Evolutionary conservation across 2,113 vertebrate species (phyloP), one percentile per base, ranked within the genome.

Genomic region (Harpagus bidentatus): DNA sequence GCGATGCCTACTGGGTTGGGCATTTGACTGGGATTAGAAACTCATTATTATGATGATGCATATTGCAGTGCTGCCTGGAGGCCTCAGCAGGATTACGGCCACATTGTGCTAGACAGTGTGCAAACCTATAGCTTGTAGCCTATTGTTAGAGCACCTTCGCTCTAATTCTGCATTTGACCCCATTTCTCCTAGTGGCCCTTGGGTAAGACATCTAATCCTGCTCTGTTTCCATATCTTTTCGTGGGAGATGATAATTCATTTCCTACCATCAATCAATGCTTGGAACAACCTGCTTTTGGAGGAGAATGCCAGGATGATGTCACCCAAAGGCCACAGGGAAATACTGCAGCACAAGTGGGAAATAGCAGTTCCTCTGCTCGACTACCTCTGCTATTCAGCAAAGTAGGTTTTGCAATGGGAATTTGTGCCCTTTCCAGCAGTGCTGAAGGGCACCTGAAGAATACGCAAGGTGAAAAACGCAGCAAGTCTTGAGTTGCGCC

Each of bases 1-100:
- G 91, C 18, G 0, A 42, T 92, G 70, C 84, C 94, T 89, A 69
- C 88, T 95, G 91, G 96, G 95, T 76, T 97, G 94, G 94, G 95
- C 81, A 72, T 91, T 92, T 85, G 80, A 80, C 45, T 91, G 26
- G 94, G 88, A 94, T 96, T 95, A 97, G 88, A 71, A 90, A 45
- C 69, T 89, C 56, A 11, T 93, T 76, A 87, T 95, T 78, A 74
- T 50, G 80, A 70, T 93, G 88, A 81, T 95, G 88, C 72, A 90
- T 71, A 50, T 32, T 90, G 72, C 63, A 63, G 80, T 29, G 61
- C 83, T 93, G 92, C 97, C 92, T 86, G 73, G 47, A 83, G 86
- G 91, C 83, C 92, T 94, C 69, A 87, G 72, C 52, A 88, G 55
- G 61, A 94, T 91, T 88, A 79, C 0, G 7, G 90, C 69, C 82